Conservation (phyloP, 2,888 invertebrate genomes). For the Hipparchia sbordonii region DNA sequence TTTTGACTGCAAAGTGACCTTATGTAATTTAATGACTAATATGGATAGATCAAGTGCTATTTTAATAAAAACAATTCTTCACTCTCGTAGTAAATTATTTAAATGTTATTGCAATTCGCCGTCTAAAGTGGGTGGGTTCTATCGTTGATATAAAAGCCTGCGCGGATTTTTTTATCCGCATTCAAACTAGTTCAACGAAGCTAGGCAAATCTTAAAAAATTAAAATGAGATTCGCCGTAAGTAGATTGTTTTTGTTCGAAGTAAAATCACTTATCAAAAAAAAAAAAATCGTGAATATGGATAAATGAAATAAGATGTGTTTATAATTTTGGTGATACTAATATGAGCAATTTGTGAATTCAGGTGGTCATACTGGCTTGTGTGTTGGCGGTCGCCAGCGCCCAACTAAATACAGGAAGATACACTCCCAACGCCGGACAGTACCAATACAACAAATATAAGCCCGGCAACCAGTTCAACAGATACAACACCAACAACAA, state of each 20-base stretch:
- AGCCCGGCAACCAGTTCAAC: conserved; percentile 29
- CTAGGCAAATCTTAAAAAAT: conserved; percentile 51
- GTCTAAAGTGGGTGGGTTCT: conserved; percentile 70
- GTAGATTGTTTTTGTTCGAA: conserved; percentile 45
- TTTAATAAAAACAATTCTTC: conserved; percentile 50
- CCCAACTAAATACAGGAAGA: conserved; percentile 50
- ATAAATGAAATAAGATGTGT: conserved; percentile 15
- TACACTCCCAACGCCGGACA: conserved; percentile 37
- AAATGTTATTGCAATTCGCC: conserved; percentile 70
- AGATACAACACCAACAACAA: conserved; percentile 12
- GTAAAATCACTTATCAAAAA: conserved; percentile 18
- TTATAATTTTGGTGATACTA: conserved; percentile 17
- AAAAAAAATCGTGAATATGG: conserved; percentile 6
- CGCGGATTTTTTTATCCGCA: conserved; percentile 70
- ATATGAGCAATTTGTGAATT: conserved; percentile 27
- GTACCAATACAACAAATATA: conserved; percentile 39
- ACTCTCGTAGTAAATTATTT: conserved; percentile 64
- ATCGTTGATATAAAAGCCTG: conserved; percentile 70
- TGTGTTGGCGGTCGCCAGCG: conserved; percentile 59
- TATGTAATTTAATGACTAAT: conserved; percentile 32
- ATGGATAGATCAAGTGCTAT: conserved; percentile 43
- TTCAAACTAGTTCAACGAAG: conserved; percentile 75
- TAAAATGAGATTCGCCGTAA: conserved; percentile 70
- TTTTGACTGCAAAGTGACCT: conserved; percentile 32
- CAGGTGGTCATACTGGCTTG: conserved; percentile 54